A percentile compares a stretch with the other conserved stretches of the same genome.
phyloP scores from a whole-genome alignment of 2,113 vertebrate species.

The Pseudorasbora parva region DNA sequence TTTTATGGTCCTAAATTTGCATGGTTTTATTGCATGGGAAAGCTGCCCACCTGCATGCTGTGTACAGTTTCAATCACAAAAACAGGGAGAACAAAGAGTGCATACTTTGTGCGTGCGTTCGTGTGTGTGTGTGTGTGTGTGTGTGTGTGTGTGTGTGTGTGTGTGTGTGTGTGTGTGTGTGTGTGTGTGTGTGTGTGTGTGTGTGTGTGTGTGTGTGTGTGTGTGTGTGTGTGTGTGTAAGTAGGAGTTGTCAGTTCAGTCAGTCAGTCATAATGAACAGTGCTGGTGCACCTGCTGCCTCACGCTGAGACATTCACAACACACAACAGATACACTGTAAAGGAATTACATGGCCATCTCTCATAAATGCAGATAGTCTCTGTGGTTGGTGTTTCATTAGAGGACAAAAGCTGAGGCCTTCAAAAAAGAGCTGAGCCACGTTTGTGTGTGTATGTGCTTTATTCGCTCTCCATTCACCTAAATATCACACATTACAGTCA shows the following conservation, averaged over 20 bases:
- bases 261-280: neutral
- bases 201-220: neutral
- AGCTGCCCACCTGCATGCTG: neutral
- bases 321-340: neutral
- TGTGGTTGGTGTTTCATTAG: neutral
- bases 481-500: conserved; percentile 51
- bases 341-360: neutral
- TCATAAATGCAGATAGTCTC: neutral
- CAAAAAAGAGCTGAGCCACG: conserved; percentile 9
- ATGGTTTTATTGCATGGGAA: neutral
- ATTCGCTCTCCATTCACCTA: conserved; percentile 56
- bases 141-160: neutral
- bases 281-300: conserved; percentile 24
- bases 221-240: neutral
- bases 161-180: neutral
- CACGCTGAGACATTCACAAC: conserved; percentile 19
- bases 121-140: neutral
- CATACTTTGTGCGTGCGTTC: neutral
- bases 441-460: conserved; percentile 9
- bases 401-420: neutral
- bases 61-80: neutral
- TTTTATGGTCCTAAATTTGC: neutral
- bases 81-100: neutral
- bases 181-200: neutral
- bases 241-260: conserved; percentile 22